These are phyloP conservation scores for Rattus norvegicus DNA, from an alignment of 2,113 vertebrate genomes.

Conservation along the genomic window GRCr8 NC_086021.1:87245501-87246000, in stretches of 20 bases:
- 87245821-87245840: neutral
- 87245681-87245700: conserved; percentile 25
- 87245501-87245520: neutral
- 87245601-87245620: neutral
- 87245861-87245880: neutral
- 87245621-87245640: neutral
- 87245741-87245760: neutral
- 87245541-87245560: neutral
- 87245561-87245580: neutral
- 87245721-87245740: conserved; percentile 5
- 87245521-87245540: neutral
- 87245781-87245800: neutral
- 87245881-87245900: neutral
- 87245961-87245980: conserved; percentile 46
- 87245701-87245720: neutral
- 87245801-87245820: neutral
- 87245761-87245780: neutral
- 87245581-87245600: neutral
- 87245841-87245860: neutral
- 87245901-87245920: neutral
- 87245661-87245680: neutral
- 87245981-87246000: neutral
- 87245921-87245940: conserved; percentile 7
- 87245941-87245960: conserved; percentile 3
- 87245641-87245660: neutral